Conservation (phyloP, 2,113 vertebrate species). For the Gnathonemus longibarbis region DNA sequence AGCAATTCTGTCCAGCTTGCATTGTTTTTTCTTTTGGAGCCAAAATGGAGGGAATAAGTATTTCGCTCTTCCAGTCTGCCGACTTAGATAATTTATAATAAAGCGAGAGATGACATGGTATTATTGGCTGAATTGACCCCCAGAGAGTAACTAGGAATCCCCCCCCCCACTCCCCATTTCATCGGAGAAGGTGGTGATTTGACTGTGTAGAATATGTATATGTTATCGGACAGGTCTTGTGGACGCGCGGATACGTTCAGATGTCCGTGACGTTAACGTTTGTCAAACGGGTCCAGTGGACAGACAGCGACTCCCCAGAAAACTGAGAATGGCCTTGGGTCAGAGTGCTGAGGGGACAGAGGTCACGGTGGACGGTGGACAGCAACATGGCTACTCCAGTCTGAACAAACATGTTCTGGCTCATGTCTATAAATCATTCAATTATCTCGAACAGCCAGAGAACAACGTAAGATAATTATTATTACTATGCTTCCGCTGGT, state of each 20-base stretch:
- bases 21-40: not conserved
- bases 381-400: not conserved
- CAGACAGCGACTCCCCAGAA: not conserved
- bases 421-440: not conserved
- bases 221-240: not conserved
- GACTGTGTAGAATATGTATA: not conserved
- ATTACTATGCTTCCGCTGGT: not conserved
- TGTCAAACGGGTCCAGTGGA: not conserved
- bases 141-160: not conserved
- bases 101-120: not conserved
- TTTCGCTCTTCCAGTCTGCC: not conserved
- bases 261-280: not conserved
- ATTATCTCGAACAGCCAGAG: not conserved
- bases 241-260: not conserved
- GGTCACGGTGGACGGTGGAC: not conserved
- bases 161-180: not conserved
- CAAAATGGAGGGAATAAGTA: not conserved
- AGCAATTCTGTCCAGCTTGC: not conserved
- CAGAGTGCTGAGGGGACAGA: not conserved
- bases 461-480: not conserved
- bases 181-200: not conserved
- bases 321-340: not conserved
- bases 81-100: not conserved
- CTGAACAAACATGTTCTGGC: not conserved
- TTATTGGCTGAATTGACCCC: not conserved